phyloP scores from a whole-genome alignment of 2,113 vertebrate genomes.

The Pygoscelis adeliae region DNA sequence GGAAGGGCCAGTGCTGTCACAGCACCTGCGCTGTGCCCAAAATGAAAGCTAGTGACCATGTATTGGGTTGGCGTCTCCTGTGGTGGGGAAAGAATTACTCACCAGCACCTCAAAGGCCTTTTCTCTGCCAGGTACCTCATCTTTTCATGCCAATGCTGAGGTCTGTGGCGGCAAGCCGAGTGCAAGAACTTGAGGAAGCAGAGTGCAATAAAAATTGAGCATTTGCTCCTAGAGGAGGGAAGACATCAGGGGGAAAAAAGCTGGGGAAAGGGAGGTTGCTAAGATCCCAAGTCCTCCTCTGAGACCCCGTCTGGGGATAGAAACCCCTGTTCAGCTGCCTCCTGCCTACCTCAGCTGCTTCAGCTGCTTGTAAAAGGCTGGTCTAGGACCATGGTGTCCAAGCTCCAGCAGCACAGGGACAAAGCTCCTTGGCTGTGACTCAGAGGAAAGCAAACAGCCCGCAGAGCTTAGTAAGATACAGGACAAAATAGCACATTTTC shows the following conservation, averaged over 20 bases:
- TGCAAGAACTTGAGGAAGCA: neutral
- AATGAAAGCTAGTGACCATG: accelerated
- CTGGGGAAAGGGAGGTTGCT: neutral
- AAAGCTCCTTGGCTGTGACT: neutral
- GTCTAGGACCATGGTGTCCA: neutral
- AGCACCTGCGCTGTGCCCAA: neutral
- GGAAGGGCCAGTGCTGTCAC: neutral
- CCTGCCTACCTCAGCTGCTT: neutral
- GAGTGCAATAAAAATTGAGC: neutral
- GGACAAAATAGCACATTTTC: neutral
- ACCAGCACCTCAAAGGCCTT: neutral
- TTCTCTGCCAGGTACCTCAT: neutral
- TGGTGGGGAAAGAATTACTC: neutral
- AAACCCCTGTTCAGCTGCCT: neutral
- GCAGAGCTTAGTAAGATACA: neutral
- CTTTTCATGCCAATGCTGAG: accelerated
- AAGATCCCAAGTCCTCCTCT: neutral
- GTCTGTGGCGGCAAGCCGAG: neutral
- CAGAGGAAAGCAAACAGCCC: neutral
- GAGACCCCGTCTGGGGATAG: neutral
- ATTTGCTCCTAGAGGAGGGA: neutral
- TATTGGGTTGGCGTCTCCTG: neutral
- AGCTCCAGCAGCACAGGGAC: neutral
- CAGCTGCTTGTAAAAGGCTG: neutral
- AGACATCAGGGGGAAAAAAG: neutral